These are phyloP conservation scores for Oeneis ivallda DNA, from an alignment of 2,888 invertebrate genomes.

Conservation along the genomic window DNA sequence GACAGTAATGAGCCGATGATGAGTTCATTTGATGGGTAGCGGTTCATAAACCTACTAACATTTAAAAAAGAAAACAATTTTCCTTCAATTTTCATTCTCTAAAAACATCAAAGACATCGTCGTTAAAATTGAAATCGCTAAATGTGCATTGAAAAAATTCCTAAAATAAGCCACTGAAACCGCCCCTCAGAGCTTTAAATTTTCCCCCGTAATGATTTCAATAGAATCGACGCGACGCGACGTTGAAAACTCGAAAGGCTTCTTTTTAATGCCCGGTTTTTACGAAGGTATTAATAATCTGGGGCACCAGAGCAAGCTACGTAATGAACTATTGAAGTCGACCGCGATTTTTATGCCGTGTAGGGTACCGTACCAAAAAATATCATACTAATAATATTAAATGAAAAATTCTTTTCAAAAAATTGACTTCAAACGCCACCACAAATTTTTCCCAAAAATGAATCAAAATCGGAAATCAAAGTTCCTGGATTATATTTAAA, in stretches of 20 bases:
- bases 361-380: conserved; percentile 2
- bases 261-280: conserved; percentile 35
- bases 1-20: too few species aligned
- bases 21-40: too few species aligned
- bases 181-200: conserved; percentile 22
- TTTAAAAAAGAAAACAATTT: too few species aligned
- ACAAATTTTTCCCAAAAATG: too few species aligned
- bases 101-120: conserved; percentile 6
- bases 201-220: conserved; percentile 30
- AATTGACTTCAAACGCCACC: too few species aligned
- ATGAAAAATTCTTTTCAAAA: too few species aligned
- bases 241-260: conserved; percentile 32
- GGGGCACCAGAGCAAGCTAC: conserved; percentile 35
- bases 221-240: conserved; percentile 29
- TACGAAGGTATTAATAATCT: conserved; percentile 35
- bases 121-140: conserved; percentile 18
- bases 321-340: conserved; percentile 46
- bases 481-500: too few species aligned
- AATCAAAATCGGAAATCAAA: too few species aligned
- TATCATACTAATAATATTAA: too few species aligned
- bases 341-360: conserved; percentile 31
- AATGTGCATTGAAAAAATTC: conserved; percentile 15
- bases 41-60: too few species aligned
- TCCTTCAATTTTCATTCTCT: neutral
- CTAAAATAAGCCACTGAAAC: conserved; percentile 18